These are phyloP conservation scores for Agraylea sexmaculata DNA, from an alignment of 1,140 invertebrate species.

Conservation along the genomic window DNA sequence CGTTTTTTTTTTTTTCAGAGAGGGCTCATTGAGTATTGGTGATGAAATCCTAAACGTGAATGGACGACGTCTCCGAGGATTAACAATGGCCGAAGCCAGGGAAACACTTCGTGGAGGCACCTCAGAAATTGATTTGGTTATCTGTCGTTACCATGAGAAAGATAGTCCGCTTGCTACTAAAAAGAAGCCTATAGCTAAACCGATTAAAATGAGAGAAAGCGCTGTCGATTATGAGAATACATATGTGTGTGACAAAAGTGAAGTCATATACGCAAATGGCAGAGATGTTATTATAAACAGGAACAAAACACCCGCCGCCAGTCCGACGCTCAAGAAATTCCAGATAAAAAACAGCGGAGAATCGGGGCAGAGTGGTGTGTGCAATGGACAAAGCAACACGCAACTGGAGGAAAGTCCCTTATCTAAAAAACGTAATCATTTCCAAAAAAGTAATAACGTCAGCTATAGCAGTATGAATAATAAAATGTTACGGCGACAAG, in stretches of 20 bases:
- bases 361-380: neutral
- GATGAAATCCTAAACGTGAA: constrained; percentile 80
- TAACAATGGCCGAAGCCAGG: constrained; percentile 64
- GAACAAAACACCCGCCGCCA: constrained; percentile 21
- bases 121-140: constrained; percentile 62
- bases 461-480: constrained; percentile 46
- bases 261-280: constrained; percentile 32
- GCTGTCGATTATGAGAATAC: constrained; percentile 57
- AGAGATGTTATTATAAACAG: constrained; percentile 23
- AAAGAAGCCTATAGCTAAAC: constrained; percentile 27
- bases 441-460: constrained; percentile 45
- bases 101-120: constrained; percentile 53
- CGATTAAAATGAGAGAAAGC: constrained; percentile 45
- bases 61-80: constrained; percentile 57
- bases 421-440: constrained; percentile 37
- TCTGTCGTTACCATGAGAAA: constrained; percentile 38
- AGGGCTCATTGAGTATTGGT: constrained; percentile 60
- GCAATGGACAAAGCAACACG: constrained; percentile 4
- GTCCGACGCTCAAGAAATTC: constrained; percentile 11
- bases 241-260: constrained; percentile 41
- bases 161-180: constrained; percentile 23
- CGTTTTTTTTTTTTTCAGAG: constrained; percentile 40
- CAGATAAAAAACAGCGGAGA: constrained; percentile 7
- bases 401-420: constrained; percentile 24
- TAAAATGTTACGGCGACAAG: constrained; percentile 41